Conservation (phyloP, 2,888 invertebrate species). For the Biston stratarius region DNA sequence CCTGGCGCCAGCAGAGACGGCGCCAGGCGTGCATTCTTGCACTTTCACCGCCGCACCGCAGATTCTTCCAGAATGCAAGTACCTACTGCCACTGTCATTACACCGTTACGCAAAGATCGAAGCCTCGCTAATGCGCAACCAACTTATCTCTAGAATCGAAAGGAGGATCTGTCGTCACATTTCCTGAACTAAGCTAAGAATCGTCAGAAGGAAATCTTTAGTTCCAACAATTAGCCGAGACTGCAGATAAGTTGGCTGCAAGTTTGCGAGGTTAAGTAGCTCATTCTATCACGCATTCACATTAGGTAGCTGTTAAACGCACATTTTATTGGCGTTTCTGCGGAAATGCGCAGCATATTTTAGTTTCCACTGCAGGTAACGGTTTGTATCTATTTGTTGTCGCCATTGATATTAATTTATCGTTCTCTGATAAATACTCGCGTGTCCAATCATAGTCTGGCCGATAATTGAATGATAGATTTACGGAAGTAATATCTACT, state of each 20-base stretch:
- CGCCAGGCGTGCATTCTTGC: conserved; percentile 66
- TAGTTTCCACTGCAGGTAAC: conserved; percentile 12
- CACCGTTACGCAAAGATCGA: conserved; percentile 62
- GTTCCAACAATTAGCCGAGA: background rate
- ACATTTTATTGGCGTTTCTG: conserved; percentile 23
- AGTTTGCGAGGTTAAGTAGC: conserved; percentile 41
- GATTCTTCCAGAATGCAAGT: conserved; percentile 49
- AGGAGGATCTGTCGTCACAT: background rate
- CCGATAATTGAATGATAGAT: background rate
- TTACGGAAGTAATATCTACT: conserved; percentile 8
- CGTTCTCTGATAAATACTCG: background rate
- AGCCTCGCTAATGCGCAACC: conserved; percentile 45
- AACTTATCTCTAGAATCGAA: background rate
- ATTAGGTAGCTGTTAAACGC: conserved; percentile 14
- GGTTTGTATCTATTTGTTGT: conserved; percentile 5
- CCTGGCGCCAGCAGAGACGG: conserved; percentile 51
- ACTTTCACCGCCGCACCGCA: conserved; percentile 68
- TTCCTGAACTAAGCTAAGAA: background rate
- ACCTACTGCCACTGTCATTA: conserved; percentile 36
- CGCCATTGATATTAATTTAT: conserved; percentile 12
- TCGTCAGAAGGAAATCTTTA: background rate
- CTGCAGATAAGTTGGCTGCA: background rate
- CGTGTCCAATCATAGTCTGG: background rate
- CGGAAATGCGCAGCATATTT: conserved; percentile 14
- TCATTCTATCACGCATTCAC: conserved; percentile 44